Base-by-base conservation (phyloP, 2,888 invertebrate genomes). In the Standfussiana lucernea region DNA sequence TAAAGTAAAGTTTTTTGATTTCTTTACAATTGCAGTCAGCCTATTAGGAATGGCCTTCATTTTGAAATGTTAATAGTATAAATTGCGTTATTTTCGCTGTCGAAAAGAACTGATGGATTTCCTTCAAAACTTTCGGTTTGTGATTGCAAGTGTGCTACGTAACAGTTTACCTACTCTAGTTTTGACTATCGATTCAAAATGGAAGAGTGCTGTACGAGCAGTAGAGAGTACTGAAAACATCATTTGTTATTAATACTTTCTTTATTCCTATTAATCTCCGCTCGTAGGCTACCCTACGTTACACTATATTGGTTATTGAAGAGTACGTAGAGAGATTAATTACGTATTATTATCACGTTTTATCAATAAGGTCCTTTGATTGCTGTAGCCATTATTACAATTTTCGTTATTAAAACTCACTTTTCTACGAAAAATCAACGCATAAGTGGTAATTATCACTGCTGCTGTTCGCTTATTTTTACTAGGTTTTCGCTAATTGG, bases 321-420 rank as follows among this genome's bases (percentile, higher is more conserved):
- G 24, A 32, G 28, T 1, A 18, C 37, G 8, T 11, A 35, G 1
- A 13, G 0, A 74, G 24, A 42, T 67, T 74, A 73, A 18, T 40
- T 2, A 53, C n/a, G 4, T 32, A 73, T 10, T 21, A 24, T 42
- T n/a, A n/a, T 18, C 40, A 40, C 18, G 24, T 74, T 18, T 32
- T n/a, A n/a, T 13, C 13, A 15, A 74, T 53, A 47, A 24, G 11
- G 15, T 28, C 37, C n/a, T 28, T 75, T 28, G 40, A 73, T 74
- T n/a, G 15, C n/a, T 53, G 10, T 11, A n/a, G 13, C 21, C 1
- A 35, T 28, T 72, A 21, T 62, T 37, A 62, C 5, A 50, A 40
- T 13, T 24, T 32, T 18, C 11, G 7, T 47, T 18, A 50, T 37
- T 11, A 28, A 24, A 18, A 72, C 37, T 21, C 32, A 15, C 28